Conservation (phyloP, 2,797 vertebrate species). For the Lutra lutra region DNA sequence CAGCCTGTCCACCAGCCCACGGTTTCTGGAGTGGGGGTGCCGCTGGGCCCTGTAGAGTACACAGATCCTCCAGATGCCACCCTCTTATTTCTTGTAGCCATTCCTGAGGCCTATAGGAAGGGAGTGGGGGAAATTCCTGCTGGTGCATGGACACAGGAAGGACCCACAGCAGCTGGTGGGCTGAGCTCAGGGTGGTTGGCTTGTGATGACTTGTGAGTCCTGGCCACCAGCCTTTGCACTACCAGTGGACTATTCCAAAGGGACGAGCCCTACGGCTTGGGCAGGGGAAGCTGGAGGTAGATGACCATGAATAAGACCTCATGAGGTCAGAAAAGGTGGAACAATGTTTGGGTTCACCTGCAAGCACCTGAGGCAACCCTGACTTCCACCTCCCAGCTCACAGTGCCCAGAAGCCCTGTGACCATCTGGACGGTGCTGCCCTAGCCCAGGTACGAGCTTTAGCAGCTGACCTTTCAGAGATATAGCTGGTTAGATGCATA, state of each 20-base stretch:
- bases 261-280: not conserved
- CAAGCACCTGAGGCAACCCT: not conserved
- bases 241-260: not conserved
- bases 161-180: not conserved
- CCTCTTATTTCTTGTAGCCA: not conserved
- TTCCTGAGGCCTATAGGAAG: not conserved
- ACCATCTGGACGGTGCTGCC: not conserved
- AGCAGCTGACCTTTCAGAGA: not conserved
- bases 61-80: not conserved
- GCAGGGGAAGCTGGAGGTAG: not conserved
- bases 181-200: not conserved
- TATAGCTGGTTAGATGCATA: not conserved
- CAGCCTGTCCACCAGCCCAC: not conserved
- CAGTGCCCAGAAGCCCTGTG: not conserved
- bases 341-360: not conserved
- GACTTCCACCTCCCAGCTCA: not conserved
- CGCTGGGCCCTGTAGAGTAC: not conserved
- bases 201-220: not conserved
- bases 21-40: not conserved
- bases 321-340: not conserved
- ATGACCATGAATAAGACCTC: not conserved
- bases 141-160: not conserved
- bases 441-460: not conserved
- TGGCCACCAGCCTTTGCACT: not conserved
- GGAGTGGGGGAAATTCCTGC: not conserved